phyloP scores from a whole-genome alignment of 2,797 vertebrate species.

The Meda fulgida region DNA sequence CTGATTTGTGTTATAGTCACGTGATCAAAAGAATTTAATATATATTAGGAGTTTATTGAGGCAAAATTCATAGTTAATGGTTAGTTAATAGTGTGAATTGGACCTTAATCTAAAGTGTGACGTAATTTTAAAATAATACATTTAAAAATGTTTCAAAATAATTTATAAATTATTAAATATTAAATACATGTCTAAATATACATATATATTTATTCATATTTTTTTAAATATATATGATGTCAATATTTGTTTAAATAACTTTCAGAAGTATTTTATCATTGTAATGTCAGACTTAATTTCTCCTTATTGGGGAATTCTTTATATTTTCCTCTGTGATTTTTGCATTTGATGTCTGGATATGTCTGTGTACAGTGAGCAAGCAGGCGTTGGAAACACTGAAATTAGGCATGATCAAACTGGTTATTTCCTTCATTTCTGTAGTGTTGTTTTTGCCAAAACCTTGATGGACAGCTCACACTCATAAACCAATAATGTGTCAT shows the following conservation, averaged over 20 bases:
- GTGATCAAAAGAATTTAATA: too few relatives aligned
- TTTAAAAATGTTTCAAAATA: not conserved
- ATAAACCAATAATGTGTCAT: slow-evolving; percentile 37
- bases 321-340: not conserved
- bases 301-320: not conserved
- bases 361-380: not conserved
- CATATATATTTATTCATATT: not conserved
- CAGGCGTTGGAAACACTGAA: slow-evolving; percentile 9
- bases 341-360: not conserved
- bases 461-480: slow-evolving; percentile 14
- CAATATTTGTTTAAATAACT: not conserved
- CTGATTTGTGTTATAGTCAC: too few relatives aligned
- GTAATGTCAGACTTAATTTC: not conserved
- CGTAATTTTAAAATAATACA: not conserved
- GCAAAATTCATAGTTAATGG: too few relatives aligned
- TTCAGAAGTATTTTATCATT: not conserved
- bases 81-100: too few relatives aligned
- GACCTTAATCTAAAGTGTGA: too few relatives aligned
- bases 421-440: slow-evolving; percentile 33
- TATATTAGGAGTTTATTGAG: too few relatives aligned
- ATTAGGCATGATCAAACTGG: slow-evolving; percentile 20
- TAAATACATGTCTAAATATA: not conserved
- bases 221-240: not conserved
- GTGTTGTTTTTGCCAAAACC: slow-evolving; percentile 18
- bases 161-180: not conserved